phyloP scores from a whole-genome alignment of 2,888 invertebrate genomes.

The Molorchus minor region DNA sequence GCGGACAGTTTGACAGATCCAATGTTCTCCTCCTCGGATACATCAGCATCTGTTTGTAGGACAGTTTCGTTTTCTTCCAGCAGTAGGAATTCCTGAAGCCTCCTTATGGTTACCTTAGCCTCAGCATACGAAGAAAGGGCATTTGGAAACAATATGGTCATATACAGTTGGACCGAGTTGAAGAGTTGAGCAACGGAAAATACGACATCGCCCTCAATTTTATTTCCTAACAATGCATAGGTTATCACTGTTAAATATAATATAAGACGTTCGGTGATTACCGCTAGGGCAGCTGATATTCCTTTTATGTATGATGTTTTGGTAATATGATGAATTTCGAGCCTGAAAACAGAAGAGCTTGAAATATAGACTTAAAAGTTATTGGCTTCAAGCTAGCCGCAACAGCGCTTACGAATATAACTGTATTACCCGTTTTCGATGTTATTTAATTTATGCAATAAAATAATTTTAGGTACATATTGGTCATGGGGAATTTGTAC shows the following conservation, averaged over 20 bases:
- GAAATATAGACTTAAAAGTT: too few species aligned
- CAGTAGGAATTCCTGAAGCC: conserved; percentile 50
- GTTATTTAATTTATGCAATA: too few species aligned
- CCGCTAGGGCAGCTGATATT: conserved; percentile 70
- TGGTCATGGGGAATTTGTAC: too few species aligned
- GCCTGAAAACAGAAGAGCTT: conserved; percentile 26
- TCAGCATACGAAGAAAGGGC: conserved; percentile 48
- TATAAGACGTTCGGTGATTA: conserved; percentile 86
- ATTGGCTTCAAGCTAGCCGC: too few species aligned
- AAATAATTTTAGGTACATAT: too few species aligned
- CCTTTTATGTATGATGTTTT: conserved; percentile 73
- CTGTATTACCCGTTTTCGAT: too few species aligned
- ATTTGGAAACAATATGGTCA: conserved; percentile 50
- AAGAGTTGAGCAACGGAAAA: conserved; percentile 82
- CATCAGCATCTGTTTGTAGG: conserved; percentile 3
- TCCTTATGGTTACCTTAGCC: conserved; percentile 48
- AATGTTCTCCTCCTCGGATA: conserved; percentile 47
- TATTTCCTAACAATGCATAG: conserved; percentile 73
- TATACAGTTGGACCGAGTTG: conserved; percentile 69
- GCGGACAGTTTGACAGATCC: conserved; percentile 42
- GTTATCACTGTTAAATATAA: conserved; percentile 82
- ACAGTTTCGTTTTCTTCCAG: conserved; percentile 45
- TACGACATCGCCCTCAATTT: conserved; percentile 69
- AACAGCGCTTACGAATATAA: too few species aligned
- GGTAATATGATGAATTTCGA: conserved; percentile 73